Evolutionary conservation across 2,797 vertebrate species (phyloP).

Genomic region (Myiotriccus ornatus): DNA sequence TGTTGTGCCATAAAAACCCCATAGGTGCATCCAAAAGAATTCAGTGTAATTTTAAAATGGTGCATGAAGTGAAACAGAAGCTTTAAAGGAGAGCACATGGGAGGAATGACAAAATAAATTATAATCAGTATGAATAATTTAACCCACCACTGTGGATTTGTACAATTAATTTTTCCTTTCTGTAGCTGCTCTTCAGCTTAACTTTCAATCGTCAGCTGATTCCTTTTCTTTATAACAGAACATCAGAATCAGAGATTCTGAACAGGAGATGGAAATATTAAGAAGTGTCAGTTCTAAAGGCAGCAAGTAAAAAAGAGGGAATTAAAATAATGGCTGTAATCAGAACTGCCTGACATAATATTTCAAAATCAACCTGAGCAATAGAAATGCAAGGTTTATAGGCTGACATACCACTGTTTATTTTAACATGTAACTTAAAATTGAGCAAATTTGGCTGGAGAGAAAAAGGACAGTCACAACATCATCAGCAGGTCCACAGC

Average conservation of each 20-base stretch:
- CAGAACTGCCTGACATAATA: neutral
- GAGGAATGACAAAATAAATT: neutral
- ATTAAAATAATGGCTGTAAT: neutral
- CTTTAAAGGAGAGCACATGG: neutral
- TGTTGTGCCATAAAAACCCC: neutral
- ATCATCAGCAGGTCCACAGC: neutral
- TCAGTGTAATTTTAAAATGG: neutral
- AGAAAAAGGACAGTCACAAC: neutral
- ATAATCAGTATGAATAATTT: neutral
- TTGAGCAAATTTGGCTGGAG: neutral
- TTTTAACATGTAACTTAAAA: neutral
- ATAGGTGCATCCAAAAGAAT: neutral
- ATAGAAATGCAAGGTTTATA: neutral
- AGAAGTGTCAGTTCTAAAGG: neutral
- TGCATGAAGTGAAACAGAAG: neutral
- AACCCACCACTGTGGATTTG: neutral
- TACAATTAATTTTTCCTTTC: neutral
- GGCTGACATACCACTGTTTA: neutral
- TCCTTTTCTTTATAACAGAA: neutral
- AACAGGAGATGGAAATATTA: neutral
- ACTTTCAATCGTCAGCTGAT: neutral
- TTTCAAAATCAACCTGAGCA: neutral
- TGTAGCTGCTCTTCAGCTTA: neutral
- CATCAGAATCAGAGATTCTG: neutral
- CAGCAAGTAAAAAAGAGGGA: neutral